These are phyloP conservation scores for Scyliorhinus canicula DNA, from an alignment of 2,797 vertebrate genomes.

Conservation along the genomic window DNA sequence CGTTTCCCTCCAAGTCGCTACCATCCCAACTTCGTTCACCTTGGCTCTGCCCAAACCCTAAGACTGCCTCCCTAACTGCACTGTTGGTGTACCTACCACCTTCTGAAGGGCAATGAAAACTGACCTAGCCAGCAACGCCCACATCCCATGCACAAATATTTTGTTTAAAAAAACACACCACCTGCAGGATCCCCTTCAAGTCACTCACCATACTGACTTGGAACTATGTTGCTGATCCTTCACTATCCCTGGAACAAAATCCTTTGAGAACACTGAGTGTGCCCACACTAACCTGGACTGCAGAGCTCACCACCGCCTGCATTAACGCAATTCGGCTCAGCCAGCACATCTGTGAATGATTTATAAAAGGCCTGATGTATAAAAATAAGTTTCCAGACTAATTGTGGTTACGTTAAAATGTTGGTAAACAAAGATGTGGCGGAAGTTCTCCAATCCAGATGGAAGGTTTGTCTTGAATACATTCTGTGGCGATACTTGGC, in stretches of 20 bases:
- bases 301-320: too few species aligned
- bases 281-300: too few species aligned
- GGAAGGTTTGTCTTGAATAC: background rate
- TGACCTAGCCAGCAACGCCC: background rate
- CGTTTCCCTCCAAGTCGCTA: too few species aligned
- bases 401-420: background rate
- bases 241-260: too few species aligned
- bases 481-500: background rate
- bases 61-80: background rate
- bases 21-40: too few species aligned
- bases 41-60: background rate
- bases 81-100: background rate
- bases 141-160: background rate
- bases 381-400: background rate
- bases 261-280: too few species aligned
- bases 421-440: background rate
- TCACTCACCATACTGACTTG: too few species aligned
- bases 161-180: background rate
- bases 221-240: too few species aligned
- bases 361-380: too few species aligned
- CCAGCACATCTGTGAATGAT: too few species aligned
- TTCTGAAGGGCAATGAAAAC: background rate
- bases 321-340: too few species aligned
- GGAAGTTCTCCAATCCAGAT: background rate
- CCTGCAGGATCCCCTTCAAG: too few species aligned